A percentile compares a stretch with the other conserved stretches of the same genome.
Conservation (phyloP, 2,113 vertebrate genomes). For the Oreamnos americanus region DNA sequence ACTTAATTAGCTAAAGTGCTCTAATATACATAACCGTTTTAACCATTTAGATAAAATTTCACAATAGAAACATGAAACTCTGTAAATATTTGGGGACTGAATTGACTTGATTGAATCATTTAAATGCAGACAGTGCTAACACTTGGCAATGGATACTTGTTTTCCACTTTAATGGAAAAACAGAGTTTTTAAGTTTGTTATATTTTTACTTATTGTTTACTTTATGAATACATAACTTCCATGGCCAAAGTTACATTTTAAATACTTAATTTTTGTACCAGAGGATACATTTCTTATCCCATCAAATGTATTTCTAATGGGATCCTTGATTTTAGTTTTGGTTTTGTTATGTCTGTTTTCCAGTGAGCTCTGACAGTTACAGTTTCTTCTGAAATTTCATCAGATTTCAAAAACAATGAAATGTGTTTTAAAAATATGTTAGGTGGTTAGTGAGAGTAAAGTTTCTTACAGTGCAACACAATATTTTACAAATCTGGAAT, state of each 20-base stretch:
- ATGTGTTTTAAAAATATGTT: not conserved
- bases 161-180: not conserved
- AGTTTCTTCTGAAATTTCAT: not conserved
- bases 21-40: not conserved
- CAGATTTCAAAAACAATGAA: constrained; percentile 33
- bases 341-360: not conserved
- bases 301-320: not conserved
- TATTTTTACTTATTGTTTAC: not conserved
- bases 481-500: not conserved
- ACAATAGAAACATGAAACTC: not conserved
- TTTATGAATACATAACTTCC: not conserved
- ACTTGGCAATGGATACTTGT: not conserved
- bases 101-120: not conserved
- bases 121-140: not conserved
- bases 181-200: constrained; percentile 4
- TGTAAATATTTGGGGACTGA: not conserved
- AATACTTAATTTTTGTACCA: not conserved
- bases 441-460: not conserved
- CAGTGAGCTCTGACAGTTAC: not conserved
- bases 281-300: not conserved
- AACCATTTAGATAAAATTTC: not conserved
- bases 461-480: not conserved
- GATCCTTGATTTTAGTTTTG: not conserved
- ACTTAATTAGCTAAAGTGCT: not conserved
- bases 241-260: not conserved